phyloP scores from a whole-genome alignment of 2,888 invertebrate species.

The Scrobipalpa costella region DNA sequence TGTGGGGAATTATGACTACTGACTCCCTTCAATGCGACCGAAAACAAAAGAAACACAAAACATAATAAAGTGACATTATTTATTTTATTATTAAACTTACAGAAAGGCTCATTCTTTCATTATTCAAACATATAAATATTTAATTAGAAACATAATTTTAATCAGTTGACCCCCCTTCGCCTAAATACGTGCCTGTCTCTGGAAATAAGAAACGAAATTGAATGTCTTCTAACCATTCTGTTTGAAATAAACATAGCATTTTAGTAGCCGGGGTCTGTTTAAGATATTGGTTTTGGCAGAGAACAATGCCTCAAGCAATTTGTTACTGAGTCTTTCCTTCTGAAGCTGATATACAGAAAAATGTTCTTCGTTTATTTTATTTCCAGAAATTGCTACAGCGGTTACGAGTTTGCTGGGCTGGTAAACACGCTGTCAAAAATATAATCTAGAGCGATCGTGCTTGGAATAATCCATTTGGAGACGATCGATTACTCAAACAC shows the following conservation, averaged over 20 bases:
- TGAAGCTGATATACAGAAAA: background rate
- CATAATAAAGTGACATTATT: no score
- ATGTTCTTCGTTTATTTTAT: background rate
- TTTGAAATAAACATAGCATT: slow-evolving; percentile 11
- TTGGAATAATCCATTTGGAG: no score
- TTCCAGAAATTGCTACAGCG: background rate
- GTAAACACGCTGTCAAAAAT: background rate
- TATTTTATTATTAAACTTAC: no score
- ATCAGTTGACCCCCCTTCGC: background rate
- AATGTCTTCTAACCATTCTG: slow-evolving; percentile 2
- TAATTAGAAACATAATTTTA: background rate
- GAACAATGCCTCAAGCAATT: slow-evolving; percentile 22
- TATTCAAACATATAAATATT: no score
- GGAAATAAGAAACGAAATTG: background rate
- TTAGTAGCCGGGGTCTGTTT: slow-evolving; percentile 3
- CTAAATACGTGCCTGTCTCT: background rate
- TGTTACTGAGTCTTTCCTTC: slow-evolving; percentile 28
- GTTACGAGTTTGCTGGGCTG: background rate
- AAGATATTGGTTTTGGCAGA: slow-evolving; percentile 14
- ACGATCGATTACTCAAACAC: no score
- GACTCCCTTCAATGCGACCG: no score
- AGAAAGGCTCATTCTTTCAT: no score
- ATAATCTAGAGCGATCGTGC: no score
- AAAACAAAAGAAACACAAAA: no score
- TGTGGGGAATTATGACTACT: no score